These are phyloP conservation scores for Psephotus haematonotus DNA, from an alignment of 2,113 vertebrate species.

Conservation along the genomic window DNA sequence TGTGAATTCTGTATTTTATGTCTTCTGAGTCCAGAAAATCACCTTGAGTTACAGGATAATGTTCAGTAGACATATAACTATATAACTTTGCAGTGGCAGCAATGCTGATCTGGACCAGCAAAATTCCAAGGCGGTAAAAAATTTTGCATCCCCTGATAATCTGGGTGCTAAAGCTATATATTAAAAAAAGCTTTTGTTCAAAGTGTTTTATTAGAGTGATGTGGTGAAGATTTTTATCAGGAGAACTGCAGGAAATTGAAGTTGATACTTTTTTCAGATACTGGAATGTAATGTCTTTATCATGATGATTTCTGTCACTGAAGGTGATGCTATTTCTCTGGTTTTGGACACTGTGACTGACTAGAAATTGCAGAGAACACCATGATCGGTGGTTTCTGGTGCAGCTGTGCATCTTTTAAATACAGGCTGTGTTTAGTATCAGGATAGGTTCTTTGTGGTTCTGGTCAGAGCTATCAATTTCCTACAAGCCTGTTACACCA, in stretches of 20 bases:
- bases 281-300: neutral
- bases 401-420: neutral
- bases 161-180: neutral
- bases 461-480: neutral
- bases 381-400: neutral
- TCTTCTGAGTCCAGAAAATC: neutral
- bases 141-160: neutral
- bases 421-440: neutral
- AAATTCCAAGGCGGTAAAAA: neutral
- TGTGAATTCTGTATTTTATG: neutral
- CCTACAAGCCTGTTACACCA: neutral
- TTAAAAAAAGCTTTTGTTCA: neutral
- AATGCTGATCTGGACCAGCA: neutral
- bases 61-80: neutral
- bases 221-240: neutral
- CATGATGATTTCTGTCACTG: neutral
- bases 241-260: neutral
- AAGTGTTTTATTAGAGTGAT: neutral
- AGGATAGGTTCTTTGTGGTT: neutral
- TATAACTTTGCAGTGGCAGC: neutral
- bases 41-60: neutral
- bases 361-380: neutral
- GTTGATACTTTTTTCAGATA: neutral
- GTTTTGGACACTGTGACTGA: neutral
- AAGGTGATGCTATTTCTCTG: neutral